Evolutionary conservation across 2,797 vertebrate genomes (phyloP).

Genomic region (Phrynocephalus forsythii): DNA sequence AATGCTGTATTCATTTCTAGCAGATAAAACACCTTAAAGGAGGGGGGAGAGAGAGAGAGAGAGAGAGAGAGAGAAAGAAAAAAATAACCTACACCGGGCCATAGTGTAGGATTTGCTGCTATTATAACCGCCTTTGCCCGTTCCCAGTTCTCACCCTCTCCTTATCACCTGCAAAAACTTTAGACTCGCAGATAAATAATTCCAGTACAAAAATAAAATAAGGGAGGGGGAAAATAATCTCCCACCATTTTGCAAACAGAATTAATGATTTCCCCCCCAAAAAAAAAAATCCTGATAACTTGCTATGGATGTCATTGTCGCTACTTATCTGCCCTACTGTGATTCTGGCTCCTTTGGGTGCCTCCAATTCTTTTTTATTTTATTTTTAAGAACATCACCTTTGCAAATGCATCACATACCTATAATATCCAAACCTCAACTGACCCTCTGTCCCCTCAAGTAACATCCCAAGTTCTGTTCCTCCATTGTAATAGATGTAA

Average conservation of each 20-base stretch:
- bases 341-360: slow-evolving; percentile 49
- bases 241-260: slow-evolving; percentile 17
- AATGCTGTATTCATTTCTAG: slow-evolving; percentile 74
- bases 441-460: slow-evolving; percentile 17
- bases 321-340: slow-evolving; percentile 35
- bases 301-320: slow-evolving; percentile 49
- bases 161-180: slow-evolving; percentile 55
- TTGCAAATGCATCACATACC: slow-evolving; percentile 59
- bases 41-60: slow-evolving; percentile 44
- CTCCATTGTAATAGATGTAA: slow-evolving; percentile 79
- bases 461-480: slow-evolving; percentile 69
- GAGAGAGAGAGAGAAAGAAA: background rate
- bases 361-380: background rate
- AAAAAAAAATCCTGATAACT: slow-evolving; percentile 53
- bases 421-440: slow-evolving; percentile 28
- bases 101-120: slow-evolving; percentile 56
- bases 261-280: background rate
- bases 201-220: slow-evolving; percentile 28
- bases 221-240: background rate
- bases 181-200: slow-evolving; percentile 49
- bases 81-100: slow-evolving; percentile 50
- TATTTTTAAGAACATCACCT: slow-evolving; percentile 63
- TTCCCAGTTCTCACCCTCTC: slow-evolving; percentile 45
- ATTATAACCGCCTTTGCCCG: slow-evolving; percentile 50
- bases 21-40: slow-evolving; percentile 73